These are phyloP conservation scores for Brenthis hecate DNA, from an alignment of 2,888 invertebrate species.

Conservation along the genomic window DNA sequence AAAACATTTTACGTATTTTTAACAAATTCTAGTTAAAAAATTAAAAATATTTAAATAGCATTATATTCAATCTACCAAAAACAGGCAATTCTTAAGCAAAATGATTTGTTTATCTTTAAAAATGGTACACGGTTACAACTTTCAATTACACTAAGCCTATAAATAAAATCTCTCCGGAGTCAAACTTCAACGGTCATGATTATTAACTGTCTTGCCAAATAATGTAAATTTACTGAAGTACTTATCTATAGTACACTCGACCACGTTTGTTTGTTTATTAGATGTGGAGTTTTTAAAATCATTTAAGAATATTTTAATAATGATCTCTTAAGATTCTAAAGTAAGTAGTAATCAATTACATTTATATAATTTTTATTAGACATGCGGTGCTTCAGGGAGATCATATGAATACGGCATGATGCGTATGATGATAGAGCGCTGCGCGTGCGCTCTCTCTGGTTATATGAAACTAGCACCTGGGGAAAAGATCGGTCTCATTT, in stretches of 20 bases:
- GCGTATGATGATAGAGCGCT: constrained; percentile 81
- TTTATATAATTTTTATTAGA: constrained; percentile 64
- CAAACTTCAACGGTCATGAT: constrained; percentile 27
- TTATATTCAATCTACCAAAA: no score
- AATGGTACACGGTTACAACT: no score
- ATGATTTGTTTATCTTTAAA: no score
- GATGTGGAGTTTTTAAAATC: background rate
- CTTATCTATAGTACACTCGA: background rate
- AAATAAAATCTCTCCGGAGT: constrained; percentile 15
- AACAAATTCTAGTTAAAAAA: no score
- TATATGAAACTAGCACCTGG: constrained; percentile 82
- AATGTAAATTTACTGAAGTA: constrained; percentile 10
- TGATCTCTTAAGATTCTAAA: background rate
- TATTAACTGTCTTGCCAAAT: constrained; percentile 28
- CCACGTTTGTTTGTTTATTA: constrained; percentile 26
- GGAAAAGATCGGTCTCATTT: constrained; percentile 84
- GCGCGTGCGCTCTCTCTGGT: constrained; percentile 81
- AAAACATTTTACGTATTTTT: no score
- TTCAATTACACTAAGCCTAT: constrained; percentile 4
- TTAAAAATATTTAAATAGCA: no score
- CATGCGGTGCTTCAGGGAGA: constrained; percentile 85
- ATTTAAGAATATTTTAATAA: background rate
- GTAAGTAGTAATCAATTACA: background rate
- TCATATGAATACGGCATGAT: constrained; percentile 85
- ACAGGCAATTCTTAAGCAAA: no score